phyloP scores from a whole-genome alignment of 2,113 vertebrate genomes.

The Cichladusa arquata region DNA sequence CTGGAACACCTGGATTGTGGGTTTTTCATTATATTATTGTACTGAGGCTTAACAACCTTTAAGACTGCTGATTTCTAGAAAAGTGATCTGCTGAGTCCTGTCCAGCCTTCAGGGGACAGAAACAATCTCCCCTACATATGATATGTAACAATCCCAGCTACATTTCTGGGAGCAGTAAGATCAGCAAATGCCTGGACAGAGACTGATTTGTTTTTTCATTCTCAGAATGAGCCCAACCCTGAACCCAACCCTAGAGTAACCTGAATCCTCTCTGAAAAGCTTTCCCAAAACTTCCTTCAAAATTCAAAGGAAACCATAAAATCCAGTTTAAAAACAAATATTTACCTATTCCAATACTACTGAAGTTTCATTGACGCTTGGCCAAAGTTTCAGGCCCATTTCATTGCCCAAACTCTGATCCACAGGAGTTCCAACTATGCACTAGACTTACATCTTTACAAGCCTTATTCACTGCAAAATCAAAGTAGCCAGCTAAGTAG shows the following conservation, averaged over 20 bases:
- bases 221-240: neutral
- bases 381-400: neutral
- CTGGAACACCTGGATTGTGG: neutral
- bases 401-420: neutral
- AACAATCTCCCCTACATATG: rapidly evolving
- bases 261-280: neutral
- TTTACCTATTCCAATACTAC: neutral
- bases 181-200: neutral
- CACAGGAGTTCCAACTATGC: neutral
- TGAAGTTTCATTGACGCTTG: neutral
- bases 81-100: neutral
- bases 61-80: neutral
- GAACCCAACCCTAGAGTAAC: neutral
- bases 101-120: neutral
- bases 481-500: neutral
- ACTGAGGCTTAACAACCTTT: neutral
- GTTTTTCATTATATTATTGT: neutral
- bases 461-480: neutral
- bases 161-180: neutral
- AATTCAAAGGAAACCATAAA: neutral
- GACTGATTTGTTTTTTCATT: neutral
- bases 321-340: neutral
- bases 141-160: neutral
- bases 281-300: neutral
- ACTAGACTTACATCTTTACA: neutral